Conservation (phyloP, 2,888 invertebrate species). For the Drosophila rellima region DNA sequence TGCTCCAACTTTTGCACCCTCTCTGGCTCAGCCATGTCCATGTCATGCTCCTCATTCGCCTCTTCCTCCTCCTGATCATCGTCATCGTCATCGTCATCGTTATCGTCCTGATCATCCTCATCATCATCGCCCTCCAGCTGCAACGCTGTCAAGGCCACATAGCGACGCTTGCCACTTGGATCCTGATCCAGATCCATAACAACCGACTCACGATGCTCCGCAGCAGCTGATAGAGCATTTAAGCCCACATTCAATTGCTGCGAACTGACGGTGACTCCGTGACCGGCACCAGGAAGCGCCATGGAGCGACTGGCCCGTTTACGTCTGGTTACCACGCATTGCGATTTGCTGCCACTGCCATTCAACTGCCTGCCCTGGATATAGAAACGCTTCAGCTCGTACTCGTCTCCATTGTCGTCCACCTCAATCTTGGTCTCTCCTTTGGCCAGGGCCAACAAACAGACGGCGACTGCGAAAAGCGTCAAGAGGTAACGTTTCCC, state of each 20-base stretch:
- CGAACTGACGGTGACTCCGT: constrained; percentile 52
- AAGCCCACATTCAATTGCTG: constrained; percentile 44
- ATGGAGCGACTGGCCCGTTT: constrained; percentile 63
- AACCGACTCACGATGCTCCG: constrained; percentile 55
- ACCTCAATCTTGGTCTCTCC: constrained; percentile 76
- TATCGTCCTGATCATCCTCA: constrained; percentile 21
- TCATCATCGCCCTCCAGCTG: constrained; percentile 42
- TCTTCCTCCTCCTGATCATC: constrained; percentile 11
- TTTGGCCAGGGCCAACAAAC: constrained; percentile 49
- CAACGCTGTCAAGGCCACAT: constrained; percentile 57
- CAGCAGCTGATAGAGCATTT: not conserved
- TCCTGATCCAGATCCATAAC: not conserved
- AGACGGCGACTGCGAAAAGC: constrained; percentile 35
- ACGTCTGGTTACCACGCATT: constrained; percentile 78
- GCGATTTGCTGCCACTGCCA: constrained; percentile 70
- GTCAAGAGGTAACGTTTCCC: constrained; percentile 56
- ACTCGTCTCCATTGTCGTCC: constrained; percentile 81
- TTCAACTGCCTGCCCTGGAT: constrained; percentile 78
- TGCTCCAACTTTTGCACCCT: constrained; percentile 8
- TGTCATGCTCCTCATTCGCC: constrained; percentile 16
- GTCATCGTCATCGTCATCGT: constrained; percentile 18
- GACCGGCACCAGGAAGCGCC: not conserved
- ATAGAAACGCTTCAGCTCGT: constrained; percentile 79
- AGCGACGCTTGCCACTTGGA: constrained; percentile 49
- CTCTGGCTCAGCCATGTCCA: not conserved